Percentiles rank a stretch among this genome's conserved stretches.
These are phyloP conservation scores for Osedax frankpressi DNA, from an alignment of 2,888 invertebrate species.

Conservation along the genomic window DNA sequence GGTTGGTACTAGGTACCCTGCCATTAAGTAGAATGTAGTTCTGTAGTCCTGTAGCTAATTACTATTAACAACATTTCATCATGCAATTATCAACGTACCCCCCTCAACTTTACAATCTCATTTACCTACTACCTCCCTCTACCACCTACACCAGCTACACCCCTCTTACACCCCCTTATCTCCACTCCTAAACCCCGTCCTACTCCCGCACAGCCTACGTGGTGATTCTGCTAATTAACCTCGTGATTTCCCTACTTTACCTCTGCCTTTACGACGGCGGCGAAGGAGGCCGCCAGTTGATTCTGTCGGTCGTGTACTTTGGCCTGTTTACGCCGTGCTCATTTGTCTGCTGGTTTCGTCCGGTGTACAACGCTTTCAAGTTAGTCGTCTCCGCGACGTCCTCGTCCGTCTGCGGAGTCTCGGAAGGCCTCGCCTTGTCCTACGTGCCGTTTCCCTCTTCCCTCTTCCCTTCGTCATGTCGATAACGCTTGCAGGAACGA, in stretches of 20 bases:
- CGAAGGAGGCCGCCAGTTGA: conserved; percentile 58
- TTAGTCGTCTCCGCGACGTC: conserved; percentile 30
- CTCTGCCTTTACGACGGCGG: conserved; percentile 50
- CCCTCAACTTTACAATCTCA: too few relatives aligned
- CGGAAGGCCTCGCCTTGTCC: conserved; percentile 98
- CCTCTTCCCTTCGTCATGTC: not conserved
- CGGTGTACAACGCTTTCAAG: conserved; percentile 94
- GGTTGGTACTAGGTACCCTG: too few relatives aligned
- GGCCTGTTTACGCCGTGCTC: conserved; percentile 86
- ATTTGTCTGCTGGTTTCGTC: conserved; percentile 96
- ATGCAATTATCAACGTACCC: too few relatives aligned
- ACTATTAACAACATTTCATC: too few relatives aligned
- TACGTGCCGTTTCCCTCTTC: conserved; percentile 94
- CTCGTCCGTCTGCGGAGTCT: conserved; percentile 59
- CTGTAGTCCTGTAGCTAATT: too few relatives aligned
- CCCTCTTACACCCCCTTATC: too few relatives aligned
- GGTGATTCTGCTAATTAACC: conserved; percentile 57
- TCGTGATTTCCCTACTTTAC: conserved; percentile 62
- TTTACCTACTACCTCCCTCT: too few relatives aligned
- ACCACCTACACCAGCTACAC: too few relatives aligned
- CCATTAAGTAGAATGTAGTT: too few relatives aligned
- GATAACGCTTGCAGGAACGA: conserved; percentile 59
- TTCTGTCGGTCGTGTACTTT: conserved; percentile 74
- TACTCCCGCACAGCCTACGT: conserved; percentile 73
- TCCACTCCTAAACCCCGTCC: too few relatives aligned